A percentile compares a stretch with the other conserved stretches of the same genome.
phyloP scores from a whole-genome alignment of 2,888 invertebrate genomes.

The Eudasyphora cyanicolor region DNA sequence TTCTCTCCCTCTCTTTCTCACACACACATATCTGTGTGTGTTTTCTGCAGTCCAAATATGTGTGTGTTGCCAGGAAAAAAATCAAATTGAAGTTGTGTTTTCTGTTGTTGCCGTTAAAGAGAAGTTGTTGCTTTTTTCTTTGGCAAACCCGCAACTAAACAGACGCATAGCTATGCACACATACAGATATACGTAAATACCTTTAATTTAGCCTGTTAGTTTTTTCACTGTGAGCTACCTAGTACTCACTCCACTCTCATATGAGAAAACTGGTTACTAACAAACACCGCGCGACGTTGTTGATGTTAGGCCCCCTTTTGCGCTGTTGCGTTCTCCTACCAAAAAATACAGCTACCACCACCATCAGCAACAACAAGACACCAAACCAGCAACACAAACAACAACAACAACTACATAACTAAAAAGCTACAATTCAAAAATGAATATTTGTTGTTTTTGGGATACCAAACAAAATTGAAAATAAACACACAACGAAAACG shows the following conservation, averaged over 20 bases:
- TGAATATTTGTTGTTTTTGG: constrained; percentile 21
- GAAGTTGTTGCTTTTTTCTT: not conserved
- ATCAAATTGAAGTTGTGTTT: not conserved
- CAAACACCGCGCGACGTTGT: not conserved
- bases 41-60: not conserved
- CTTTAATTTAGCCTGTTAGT: not conserved
- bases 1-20: not conserved
- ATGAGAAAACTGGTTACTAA: constrained; percentile 55
- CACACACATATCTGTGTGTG: too few relatives aligned
- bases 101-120: not conserved
- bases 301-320: too few relatives aligned
- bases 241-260: constrained; percentile 7
- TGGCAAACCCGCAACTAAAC: not conserved
- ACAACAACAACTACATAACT: constrained; percentile 35
- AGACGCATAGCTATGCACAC: not conserved
- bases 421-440: constrained; percentile 4
- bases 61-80: not conserved
- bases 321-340: constrained; percentile 41
- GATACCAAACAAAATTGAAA: constrained; percentile 62
- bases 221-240: not conserved
- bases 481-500: constrained; percentile 55
- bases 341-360: constrained; percentile 39
- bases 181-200: not conserved
- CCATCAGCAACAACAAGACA: not conserved
- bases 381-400: constrained; percentile 31